Base-by-base conservation (phyloP, 1,140 invertebrate genomes). In the Thaumatotibia leucotreta region DNA sequence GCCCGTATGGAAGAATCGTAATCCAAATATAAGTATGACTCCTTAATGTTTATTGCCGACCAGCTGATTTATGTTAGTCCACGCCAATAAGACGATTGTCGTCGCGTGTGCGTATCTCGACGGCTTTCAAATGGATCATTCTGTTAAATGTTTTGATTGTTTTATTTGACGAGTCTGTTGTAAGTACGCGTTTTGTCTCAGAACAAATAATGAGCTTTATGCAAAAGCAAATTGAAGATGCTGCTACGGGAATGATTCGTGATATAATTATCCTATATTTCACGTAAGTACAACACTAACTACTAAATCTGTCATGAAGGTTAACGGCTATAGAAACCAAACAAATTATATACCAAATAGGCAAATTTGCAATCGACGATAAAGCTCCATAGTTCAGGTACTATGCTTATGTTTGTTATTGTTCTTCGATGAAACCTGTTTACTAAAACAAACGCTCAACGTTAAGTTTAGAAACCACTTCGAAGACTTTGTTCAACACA, bases 31-130 rank as follows among this genome's bases (percentile, higher is more conserved):
- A 58, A 27, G 23, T 27, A 24, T 58, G 24, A 27, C 24, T 27
- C 23, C 11, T 58, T 14, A 58, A 24, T 27, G 24, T 58, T 58
- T 58, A 58, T 58, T 27, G 52, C 52, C 39, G 52, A 29, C 52
- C 50, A 27, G 52, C 52, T 58, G 52, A 58, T 58, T 58, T 58
- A 58, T 27, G 23, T 58, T 45, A 8, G 17, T 45, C 39, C 17
- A 17, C 52, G 23, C 20, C 52, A 58, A 58, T 58, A 58, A 58
- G 52, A 58, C 23, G 24, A 58, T 58, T 58, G 52, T 58, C 22
- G 52, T 27, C 50, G 52, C 23, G 24, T 58, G 10, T 54, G 52
- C 39, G 39, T 17, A 45, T 58, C n/a, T n/a, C 52, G 50, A 52
- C 39, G 50, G n/a, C 24, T 58, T 31, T 27, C 23, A 29, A 14